Percentiles rank a stretch among this genome's conserved stretches.
Evolutionary conservation across 1,140 invertebrate species (phyloP).

Genomic region (Helicoverpa armigera): DNA sequence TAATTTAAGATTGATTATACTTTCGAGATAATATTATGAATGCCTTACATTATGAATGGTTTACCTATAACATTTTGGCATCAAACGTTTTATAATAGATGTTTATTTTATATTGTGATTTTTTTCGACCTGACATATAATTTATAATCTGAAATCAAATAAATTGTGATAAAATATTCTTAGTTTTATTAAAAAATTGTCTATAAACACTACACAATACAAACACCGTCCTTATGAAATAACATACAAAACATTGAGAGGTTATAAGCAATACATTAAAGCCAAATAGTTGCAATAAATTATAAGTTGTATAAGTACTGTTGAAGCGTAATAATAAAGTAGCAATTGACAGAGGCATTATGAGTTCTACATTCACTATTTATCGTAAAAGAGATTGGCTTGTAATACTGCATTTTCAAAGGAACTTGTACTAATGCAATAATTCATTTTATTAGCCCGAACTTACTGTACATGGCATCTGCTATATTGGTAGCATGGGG

Average conservation of each 20-base stretch:
- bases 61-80: too few relatives aligned
- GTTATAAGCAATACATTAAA: constrained; percentile 46
- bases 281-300: constrained; percentile 40
- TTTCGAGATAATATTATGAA: too few relatives aligned
- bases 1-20: background rate
- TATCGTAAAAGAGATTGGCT: background rate
- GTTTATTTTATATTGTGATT: too few relatives aligned
- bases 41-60: too few relatives aligned
- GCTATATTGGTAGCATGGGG: constrained; percentile 4
- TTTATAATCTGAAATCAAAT: constrained; percentile 35
- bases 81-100: too few relatives aligned
- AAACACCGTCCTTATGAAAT: constrained; percentile 56
- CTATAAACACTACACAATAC: constrained; percentile 62
- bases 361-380: constrained; percentile 9
- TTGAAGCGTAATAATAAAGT: constrained; percentile 29
- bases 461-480: constrained; percentile 10
- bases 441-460: background rate
- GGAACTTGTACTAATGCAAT: constrained; percentile 31
- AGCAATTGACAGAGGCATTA: background rate
- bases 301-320: constrained; percentile 7
- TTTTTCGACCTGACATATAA: too few relatives aligned
- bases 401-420: constrained; percentile 30
- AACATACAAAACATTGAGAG: constrained; percentile 45
- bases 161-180: constrained; percentile 47
- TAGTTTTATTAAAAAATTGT: constrained; percentile 58